Percentiles rank a stretch among this genome's conserved stretches.
These are phyloP conservation scores for Phortica variegata DNA, from an alignment of 1,140 invertebrate species.

Conservation along the genomic window DNA sequence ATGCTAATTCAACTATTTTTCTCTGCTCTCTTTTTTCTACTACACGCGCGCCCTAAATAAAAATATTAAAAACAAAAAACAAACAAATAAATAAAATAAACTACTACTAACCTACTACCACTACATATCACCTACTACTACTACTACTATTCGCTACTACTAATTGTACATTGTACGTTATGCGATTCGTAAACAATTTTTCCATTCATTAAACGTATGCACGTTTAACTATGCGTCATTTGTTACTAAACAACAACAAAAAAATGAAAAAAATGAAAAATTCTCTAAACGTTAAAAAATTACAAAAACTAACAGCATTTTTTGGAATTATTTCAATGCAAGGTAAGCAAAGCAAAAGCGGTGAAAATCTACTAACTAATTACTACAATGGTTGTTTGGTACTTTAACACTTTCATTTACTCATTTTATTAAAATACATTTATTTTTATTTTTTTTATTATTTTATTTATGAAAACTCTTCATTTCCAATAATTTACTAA, in stretches of 20 bases:
- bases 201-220: constrained; percentile 37
- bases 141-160: constrained; percentile 36
- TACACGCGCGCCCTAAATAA: constrained; percentile 44
- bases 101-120: constrained; percentile 35
- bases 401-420: constrained; percentile 27
- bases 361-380: constrained; percentile 48
- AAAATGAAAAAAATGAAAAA: constrained; percentile 28
- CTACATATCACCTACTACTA: constrained; percentile 14
- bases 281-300: no score
- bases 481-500: constrained; percentile 2
- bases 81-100: constrained; percentile 22
- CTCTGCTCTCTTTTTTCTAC: constrained; percentile 56
- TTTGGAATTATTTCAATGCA: constrained; percentile 97
- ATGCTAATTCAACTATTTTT: constrained; percentile 56
- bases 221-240: constrained; percentile 23
- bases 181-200: constrained; percentile 26
- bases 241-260: constrained; percentile 22
- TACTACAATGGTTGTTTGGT: constrained; percentile 61
- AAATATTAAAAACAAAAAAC: constrained; percentile 25
- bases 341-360: constrained; percentile 74
- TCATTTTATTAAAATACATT: constrained; percentile 9
- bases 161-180: constrained; percentile 16
- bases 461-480: no score
- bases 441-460: background rate
- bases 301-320: constrained; percentile 74